Evolutionary conservation across 2,888 invertebrate genomes (phyloP), one percentile per base, ranked within the genome.

Genomic region (Hyposoter dolosus): DNA sequence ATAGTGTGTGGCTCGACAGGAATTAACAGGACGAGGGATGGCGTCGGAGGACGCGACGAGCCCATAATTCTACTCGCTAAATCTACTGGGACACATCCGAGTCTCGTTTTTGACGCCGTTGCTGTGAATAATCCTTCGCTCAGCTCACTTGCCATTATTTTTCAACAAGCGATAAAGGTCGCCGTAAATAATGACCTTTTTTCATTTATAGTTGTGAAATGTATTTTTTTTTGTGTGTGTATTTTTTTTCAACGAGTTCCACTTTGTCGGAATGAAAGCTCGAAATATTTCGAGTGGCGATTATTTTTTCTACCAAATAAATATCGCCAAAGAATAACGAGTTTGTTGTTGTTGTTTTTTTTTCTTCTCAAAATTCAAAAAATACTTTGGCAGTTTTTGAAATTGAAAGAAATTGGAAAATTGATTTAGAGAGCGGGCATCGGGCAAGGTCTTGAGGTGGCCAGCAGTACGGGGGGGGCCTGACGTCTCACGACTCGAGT

Each of bases 391-490:
- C 23, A 50, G 71, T 74, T 66, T 71, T 32, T 40, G 12, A 53
- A 45, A 28, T 10, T 69, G 10, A 68, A 71, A 75, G 10, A 74
- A 45, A 5, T 35, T 7, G 15, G 35, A 56, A 83, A 66, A 74
- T 77, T 40, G 12, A 56, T 15, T 50, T 17, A 47, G 78, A 85
- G 92, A 93, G 93, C 93, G 90, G 92, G 91, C 89, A 90, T 89
- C 92, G 92, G 91, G 93, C 93, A 91, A 87, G 91, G 91, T 92
- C 90, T 90, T 90, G 91, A 92, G 93, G 94, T 93, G 93, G 94
- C 92, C 92, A 92, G 94, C 93, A 93, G 92, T 93, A 93, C 94
- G 94, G 93, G 92, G 92, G 93, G 93, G 91, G 93, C 94, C 94
- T 93, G 94, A 93, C 93, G 93, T 93, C 93, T 91, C 89, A 89